Evolutionary conservation across 2,113 vertebrate genomes (phyloP), one percentile per base, ranked within the genome.

Genomic region (Echinops telfairi): DNA sequence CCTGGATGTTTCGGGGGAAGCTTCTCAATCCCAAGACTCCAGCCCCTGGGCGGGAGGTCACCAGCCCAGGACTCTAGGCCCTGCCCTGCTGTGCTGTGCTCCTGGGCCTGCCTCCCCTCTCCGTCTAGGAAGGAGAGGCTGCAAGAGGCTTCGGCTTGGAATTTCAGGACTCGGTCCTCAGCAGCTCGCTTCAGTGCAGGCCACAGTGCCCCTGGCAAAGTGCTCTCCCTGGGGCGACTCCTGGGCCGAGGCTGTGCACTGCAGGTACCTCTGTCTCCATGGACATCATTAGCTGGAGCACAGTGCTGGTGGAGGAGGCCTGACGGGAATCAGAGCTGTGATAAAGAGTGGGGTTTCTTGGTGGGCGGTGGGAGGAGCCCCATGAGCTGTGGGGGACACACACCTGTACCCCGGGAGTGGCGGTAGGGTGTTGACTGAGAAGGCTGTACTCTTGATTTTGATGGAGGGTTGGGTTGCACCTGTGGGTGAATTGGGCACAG

Each of bases 271-370:
- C 25, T 11, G 89, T 96, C 91, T 94, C 96, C 68, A 31, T 0
- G 78, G 96, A 89, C 92, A 73, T 94, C 85, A 90, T 97, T 97
- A 97, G 70, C 93, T 43, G 64, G 76, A 78, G 23, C 81, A 66
- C 53, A 27, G 62, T 36, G 31, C 82, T 87, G 78, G 71, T 75
- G 0, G 27, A 76, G 83, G 62, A 90, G 83, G 12, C 68, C 58
- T 93, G 86, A 12, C 91, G 81, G 17, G 89, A 92, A 86, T 86
- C 16, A 23, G 29, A 53, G n/a, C 47, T 27, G 80, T 89, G 68
- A 81, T 76, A 71, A 88, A 75, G n/a, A 80, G 29, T 73, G 43
- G 25, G 31, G 17, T 36, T 91, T 83, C 91, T 77, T 27, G 1
- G 33, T 58, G 20, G 8, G 47, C 57, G 16, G 68, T 27, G 12